Percentiles rank a stretch among this genome's conserved stretches.
Conservation (phyloP, 2,113 vertebrate genomes). For the Rhagologus leucostigma region DNA sequence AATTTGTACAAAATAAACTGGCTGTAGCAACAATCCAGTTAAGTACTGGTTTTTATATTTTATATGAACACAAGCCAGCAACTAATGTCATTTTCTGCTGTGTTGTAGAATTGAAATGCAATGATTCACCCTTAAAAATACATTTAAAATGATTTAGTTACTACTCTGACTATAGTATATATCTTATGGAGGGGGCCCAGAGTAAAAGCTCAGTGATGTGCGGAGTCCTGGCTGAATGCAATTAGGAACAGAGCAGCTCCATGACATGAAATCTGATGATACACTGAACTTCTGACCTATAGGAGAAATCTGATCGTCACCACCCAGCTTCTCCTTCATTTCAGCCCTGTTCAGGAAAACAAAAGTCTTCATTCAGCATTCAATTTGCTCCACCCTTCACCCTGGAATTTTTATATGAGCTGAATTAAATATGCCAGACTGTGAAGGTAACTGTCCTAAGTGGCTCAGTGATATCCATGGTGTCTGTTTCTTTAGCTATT, state of each 20-base stretch:
- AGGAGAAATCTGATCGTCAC: slow-evolving; percentile 11
- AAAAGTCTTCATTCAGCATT: slow-evolving; percentile 27
- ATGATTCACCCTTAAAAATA: slow-evolving; percentile 3
- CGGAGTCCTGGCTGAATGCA: not conserved
- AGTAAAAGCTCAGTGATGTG: not conserved
- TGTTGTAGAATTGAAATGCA: not conserved
- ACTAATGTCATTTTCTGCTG: not conserved
- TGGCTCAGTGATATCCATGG: not conserved
- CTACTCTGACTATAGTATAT: not conserved
- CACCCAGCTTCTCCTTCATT: not conserved
- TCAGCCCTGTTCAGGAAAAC: slow-evolving; percentile 12
- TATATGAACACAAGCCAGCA: not conserved
- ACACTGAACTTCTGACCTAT: slow-evolving; percentile 41
- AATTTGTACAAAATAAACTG: not conserved
- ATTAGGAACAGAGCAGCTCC: slow-evolving; percentile 5
- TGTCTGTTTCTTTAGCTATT: not conserved
- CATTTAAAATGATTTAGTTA: not conserved
- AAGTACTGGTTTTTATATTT: not conserved
- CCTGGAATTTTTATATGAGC: slow-evolving; percentile 26
- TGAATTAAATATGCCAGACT: not conserved
- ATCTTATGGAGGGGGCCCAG: not conserved
- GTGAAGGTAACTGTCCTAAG: not conserved
- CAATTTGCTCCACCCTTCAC: not conserved
- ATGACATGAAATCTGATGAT: slow-evolving; percentile 21
- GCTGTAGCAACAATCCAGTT: not conserved